Base-by-base conservation (phyloP, 1,140 invertebrate species). In the Pseudomyrmex flavicornis region DNA sequence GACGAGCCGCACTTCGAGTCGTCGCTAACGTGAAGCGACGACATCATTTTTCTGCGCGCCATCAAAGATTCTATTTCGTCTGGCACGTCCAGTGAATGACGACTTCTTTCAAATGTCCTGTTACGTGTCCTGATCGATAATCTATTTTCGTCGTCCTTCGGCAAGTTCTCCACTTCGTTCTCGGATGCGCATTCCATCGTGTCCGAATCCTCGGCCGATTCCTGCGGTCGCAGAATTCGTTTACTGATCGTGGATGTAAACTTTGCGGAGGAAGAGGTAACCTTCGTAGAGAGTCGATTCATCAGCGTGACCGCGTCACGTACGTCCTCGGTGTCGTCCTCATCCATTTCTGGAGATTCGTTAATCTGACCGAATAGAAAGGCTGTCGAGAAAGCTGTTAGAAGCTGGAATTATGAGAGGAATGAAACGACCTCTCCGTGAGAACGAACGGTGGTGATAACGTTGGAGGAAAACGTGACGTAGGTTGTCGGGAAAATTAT, bases 131-230 rank as follows among this genome's bases (percentile, higher is more conserved):
- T 62, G 15, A 22, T 20, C 63, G 15, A 15, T 7, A n/a, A 35
- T 12, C 13, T 46, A 0, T 91, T 86, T 7, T 91, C 90, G 48
- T 91, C 89, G 48, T 93, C 92, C n/a, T 88, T 90, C 0, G 93
- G 89, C 7, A 93, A 89, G 58, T 94, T 93, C 9, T 94, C 93
- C 9, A 93, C 92, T 46, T 94, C 93, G 65, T 91, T 93, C 46
- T 94, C 93, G 0, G 93, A 93, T 0, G 89, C 90, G 22, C 89
- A 92, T 5, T 93, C 93, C 68, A 93, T 85, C 8, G 92, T 93
- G 70, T 94, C 92, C 0, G 93, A 93, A n/a, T 92, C 92, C 0
- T 93, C 92, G 0, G 90, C 84, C 0, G 93, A 94, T 5, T 88
- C 86, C 10, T 82, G 75, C 12, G 73, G 26, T 0, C 69, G 54